Base-by-base conservation (phyloP, 2,113 vertebrate genomes). In the Caracal caracal region DNA sequence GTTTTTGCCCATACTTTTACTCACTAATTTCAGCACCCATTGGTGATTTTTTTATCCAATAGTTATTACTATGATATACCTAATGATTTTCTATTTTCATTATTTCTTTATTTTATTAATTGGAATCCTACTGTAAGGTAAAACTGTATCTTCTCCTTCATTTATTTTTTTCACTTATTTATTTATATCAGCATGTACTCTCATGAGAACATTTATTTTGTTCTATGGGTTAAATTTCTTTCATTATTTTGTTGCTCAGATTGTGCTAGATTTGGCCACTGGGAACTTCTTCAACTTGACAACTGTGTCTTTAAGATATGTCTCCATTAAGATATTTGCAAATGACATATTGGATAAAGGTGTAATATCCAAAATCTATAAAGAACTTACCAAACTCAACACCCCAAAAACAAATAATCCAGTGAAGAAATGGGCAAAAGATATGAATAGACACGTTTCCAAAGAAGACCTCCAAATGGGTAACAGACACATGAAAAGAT, bases 221-320 rank as follows among this genome's bases (percentile, higher is more conserved):
- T 90, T 79, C 33, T 90, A 0, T 53, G n/a, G 61, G 26, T 51
- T 68, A 56, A 80, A 33, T 90, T 53, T 9, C 35, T 68, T 47
- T 90, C 61, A 80, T 59, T 82, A 40, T 90, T 90, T 90, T 79
- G n/a, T 56, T 90, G n/a, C 61, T 80, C 49, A 68, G 24, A 68
- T 68, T 90, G 75, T 80, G n/a, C 61, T 66, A 1, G 3, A 66
- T 80, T 80, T 68, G 35, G n/a, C 75, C 17, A 0, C 6, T 61
- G 37, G 53, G 40, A 35, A 17, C 40, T 49, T 76, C 33, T 26
- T 89, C 30, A 66, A 1, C 33, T 79, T 65, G 43, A 8, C 56
- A 49, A 9, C 28, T 83, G 16, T 83, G 16, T 43, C 24, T 40
- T 61, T 83, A 37, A 66, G 24, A 90, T 66, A 33, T 3, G 61